Percentiles rank a stretch among this genome's conserved stretches.
phyloP scores from a whole-genome alignment of 2,797 vertebrate genomes.

The Molossus alvarezi region DNA sequence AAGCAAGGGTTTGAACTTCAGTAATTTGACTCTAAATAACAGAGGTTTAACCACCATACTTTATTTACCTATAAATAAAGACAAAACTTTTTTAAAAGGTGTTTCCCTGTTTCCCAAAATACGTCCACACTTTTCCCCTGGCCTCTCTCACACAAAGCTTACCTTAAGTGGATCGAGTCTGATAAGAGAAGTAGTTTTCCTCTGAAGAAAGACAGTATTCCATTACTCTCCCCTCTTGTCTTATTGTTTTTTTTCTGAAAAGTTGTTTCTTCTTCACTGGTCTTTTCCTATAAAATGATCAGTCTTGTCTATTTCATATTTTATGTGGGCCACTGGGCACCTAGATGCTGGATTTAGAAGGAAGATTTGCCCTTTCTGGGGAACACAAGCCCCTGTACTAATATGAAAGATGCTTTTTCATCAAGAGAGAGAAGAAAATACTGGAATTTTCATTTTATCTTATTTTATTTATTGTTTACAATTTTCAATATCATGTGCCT shows the following conservation, averaged over 20 bases:
- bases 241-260: background rate
- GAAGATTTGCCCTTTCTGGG: background rate
- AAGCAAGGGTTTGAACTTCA: background rate
- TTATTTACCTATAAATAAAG: background rate
- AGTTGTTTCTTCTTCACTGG: background rate
- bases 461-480: background rate
- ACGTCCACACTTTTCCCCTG: background rate
- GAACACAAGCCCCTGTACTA: background rate
- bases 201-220: constrained; percentile 51
- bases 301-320: background rate
- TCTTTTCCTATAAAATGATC: constrained; percentile 27
- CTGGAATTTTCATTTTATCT: constrained; percentile 27
- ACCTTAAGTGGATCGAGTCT: constrained; percentile 39
- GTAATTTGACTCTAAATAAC: background rate
- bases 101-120: background rate
- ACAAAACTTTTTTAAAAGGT: constrained; percentile 13
- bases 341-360: background rate
- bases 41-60: background rate
- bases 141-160: background rate
- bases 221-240: background rate
- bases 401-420: background rate
- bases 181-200: constrained; percentile 60
- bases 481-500: background rate
- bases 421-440: background rate
- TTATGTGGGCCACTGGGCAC: background rate